phyloP scores from a whole-genome alignment of 2,888 invertebrate species.

The Stenoptilia bipunctidactyla region DNA sequence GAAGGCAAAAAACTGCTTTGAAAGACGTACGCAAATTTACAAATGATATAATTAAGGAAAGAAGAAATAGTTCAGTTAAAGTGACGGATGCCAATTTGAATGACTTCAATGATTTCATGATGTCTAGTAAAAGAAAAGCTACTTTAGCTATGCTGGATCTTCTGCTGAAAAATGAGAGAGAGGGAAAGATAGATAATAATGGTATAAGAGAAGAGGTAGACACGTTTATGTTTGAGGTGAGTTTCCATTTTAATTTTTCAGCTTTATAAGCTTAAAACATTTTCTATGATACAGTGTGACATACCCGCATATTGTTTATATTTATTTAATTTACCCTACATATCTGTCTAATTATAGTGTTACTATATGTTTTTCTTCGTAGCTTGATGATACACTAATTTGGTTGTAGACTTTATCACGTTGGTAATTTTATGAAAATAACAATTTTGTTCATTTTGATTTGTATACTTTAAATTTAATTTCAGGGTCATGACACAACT shows the following conservation, averaged over 20 bases:
- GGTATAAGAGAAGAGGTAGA: conserved; percentile 76
- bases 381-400: too few relatives aligned
- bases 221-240: conserved; percentile 76
- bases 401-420: too few relatives aligned
- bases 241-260: too few relatives aligned
- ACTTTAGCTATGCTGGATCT: conserved; percentile 72
- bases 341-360: too few relatives aligned
- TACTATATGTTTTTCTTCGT: too few relatives aligned
- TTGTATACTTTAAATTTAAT: conserved; percentile 4
- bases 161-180: conserved; percentile 61
- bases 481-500: conserved; percentile 50
- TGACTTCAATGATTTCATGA: conserved; percentile 16
- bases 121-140: conserved; percentile 9
- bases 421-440: background rate
- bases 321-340: too few relatives aligned
- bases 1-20: conserved; percentile 22
- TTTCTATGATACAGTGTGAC: too few relatives aligned
- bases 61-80: conserved; percentile 33
- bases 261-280: too few relatives aligned
- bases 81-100: conserved; percentile 56
- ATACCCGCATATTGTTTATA: too few relatives aligned
- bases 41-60: conserved; percentile 46
- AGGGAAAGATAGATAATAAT: conserved; percentile 60
- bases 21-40: conserved; percentile 53
- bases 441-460: background rate